These are phyloP conservation scores for Ormyrus thymus DNA, from an alignment of 2,888 invertebrate genomes.

Conservation along the genomic window DNA sequence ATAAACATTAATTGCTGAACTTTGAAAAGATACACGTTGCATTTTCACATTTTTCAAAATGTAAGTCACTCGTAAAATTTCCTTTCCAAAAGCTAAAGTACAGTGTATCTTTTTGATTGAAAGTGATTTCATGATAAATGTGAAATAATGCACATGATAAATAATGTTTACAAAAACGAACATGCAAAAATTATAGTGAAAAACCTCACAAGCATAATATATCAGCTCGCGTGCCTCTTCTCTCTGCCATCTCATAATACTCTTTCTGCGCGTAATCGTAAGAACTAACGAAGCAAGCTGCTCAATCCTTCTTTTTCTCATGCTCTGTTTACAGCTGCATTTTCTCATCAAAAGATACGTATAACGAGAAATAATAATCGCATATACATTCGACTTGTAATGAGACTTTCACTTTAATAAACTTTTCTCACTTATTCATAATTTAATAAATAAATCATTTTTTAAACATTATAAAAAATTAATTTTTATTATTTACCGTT, in stretches of 20 bases:
- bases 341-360: slow-evolving; percentile 26
- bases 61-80: too few species aligned
- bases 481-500: too few species aligned
- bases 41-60: neutral
- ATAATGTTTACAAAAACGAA: slow-evolving; percentile 51
- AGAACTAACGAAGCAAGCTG: slow-evolving; percentile 63
- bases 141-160: slow-evolving; percentile 30
- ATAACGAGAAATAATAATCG: slow-evolving; percentile 40
- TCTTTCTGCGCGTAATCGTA: slow-evolving; percentile 31
- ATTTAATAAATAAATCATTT: slow-evolving; percentile 13
- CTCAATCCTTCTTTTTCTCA: slow-evolving; percentile 43
- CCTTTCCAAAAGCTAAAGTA: slow-evolving; percentile 26
- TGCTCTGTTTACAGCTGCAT: slow-evolving; percentile 50
- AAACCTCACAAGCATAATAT: slow-evolving; percentile 71
- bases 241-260: slow-evolving; percentile 53
- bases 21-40: slow-evolving; percentile 36
- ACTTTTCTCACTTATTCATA: slow-evolving; percentile 4
- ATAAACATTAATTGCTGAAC: slow-evolving; percentile 38
- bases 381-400: slow-evolving; percentile 27
- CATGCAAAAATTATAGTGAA: slow-evolving; percentile 58
- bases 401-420: slow-evolving; percentile 33
- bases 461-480: too few species aligned
- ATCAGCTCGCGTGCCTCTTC: slow-evolving; percentile 70
- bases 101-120: slow-evolving; percentile 19
- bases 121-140: slow-evolving; percentile 28